phyloP scores from a whole-genome alignment of 2,797 vertebrate genomes.

The Ibycter americanus region DNA sequence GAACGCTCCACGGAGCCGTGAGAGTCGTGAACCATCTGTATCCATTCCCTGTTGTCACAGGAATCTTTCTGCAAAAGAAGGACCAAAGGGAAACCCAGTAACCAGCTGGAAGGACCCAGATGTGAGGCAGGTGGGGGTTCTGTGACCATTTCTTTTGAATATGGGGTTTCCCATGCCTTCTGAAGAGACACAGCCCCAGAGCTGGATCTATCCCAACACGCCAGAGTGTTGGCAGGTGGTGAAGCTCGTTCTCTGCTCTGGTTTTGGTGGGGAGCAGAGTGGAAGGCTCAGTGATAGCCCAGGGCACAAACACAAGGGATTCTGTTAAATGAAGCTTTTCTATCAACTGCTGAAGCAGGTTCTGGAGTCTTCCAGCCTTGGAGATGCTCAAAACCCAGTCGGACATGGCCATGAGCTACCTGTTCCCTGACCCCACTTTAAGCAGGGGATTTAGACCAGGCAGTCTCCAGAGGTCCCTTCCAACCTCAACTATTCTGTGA shows the following conservation, averaged over 20 bases:
- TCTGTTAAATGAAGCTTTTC: background rate
- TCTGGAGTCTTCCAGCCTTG: background rate
- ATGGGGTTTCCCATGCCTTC: background rate
- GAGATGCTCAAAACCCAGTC: background rate
- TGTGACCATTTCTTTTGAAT: background rate
- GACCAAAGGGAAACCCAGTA: background rate
- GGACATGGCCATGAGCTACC: background rate
- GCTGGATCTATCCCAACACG: too few relatives aligned
- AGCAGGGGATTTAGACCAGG: background rate
- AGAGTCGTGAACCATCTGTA: constrained; percentile 78
- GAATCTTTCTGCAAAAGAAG: constrained; percentile 74
- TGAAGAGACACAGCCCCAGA: background rate
- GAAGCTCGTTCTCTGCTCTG: background rate
- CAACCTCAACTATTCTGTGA: background rate
- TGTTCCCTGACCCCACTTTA: background rate
- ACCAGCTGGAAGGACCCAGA: background rate
- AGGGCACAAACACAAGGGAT: background rate
- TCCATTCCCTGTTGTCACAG: constrained; percentile 71
- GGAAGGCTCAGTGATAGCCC: background rate
- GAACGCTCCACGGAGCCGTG: constrained; percentile 83
- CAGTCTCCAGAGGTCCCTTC: background rate
- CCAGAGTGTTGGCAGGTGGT: fast-evolving
- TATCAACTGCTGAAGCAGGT: background rate
- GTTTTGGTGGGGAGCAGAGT: background rate
- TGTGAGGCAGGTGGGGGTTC: background rate